These are phyloP conservation scores for Onychomys arenicola DNA, from an alignment of 2,797 vertebrate species.

Conservation along the genomic window DNA sequence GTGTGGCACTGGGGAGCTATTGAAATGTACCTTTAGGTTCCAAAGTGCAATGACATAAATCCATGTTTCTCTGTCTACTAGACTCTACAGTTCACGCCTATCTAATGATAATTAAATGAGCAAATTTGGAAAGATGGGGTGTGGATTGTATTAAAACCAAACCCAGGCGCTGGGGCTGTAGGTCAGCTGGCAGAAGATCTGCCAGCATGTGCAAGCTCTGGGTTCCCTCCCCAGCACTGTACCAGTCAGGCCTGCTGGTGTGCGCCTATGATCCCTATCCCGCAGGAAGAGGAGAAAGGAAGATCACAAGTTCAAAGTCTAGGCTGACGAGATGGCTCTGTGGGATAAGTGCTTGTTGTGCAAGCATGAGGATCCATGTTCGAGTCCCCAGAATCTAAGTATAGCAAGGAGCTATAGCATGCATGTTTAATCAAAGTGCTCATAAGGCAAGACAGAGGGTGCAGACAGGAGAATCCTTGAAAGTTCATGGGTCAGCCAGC, in stretches of 20 bases:
- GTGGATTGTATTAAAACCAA: slow-evolving; percentile 22
- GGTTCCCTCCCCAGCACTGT: neutral
- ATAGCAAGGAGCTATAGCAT: neutral
- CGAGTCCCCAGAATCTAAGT: neutral
- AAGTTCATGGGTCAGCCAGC: neutral
- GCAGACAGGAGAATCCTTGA: neutral
- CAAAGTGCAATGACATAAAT: neutral
- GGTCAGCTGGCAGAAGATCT: neutral
- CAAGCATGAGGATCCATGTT: neutral
- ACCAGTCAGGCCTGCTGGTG: neutral
- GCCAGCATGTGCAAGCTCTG: neutral
- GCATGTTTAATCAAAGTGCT: neutral
- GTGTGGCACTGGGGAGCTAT: neutral
- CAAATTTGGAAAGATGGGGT: neutral
- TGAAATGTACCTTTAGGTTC: neutral
- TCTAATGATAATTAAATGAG: neutral
- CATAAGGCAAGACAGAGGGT: neutral
- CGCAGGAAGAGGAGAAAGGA: too few species aligned
- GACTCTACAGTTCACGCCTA: neutral
- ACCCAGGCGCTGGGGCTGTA: neutral
- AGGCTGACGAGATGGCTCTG: neutral
- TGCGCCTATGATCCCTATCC: neutral
- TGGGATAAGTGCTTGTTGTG: neutral
- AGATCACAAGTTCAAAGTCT: neutral
- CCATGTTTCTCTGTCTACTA: neutral